Conservation (phyloP, 2,888 invertebrate species). For the Drosophila rubida region DNA sequence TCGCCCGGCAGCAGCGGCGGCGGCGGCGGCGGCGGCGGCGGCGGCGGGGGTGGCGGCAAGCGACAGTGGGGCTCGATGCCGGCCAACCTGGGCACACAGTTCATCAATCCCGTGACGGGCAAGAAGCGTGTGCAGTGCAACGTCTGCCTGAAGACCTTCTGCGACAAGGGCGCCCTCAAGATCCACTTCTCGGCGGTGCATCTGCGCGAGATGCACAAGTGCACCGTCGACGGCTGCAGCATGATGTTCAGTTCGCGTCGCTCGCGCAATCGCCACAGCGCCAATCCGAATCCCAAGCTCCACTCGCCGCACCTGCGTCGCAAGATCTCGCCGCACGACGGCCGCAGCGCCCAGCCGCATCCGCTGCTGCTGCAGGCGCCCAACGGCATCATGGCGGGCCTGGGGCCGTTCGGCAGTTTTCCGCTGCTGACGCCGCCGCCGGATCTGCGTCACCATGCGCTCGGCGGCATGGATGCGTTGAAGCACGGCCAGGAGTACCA, state of each 20-base stretch:
- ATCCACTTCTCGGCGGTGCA: constrained; percentile 99
- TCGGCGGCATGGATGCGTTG: constrained; percentile 83
- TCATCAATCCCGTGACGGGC: constrained; percentile 96
- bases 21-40: not conserved
- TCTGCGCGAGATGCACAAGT: constrained; percentile 99
- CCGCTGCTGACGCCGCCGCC: constrained; percentile 89
- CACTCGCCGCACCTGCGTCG: constrained; percentile 97
- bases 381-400: constrained; percentile 86
- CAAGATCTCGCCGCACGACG: constrained; percentile 97
- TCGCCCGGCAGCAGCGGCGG: constrained; percentile 84
- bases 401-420: constrained; percentile 92
- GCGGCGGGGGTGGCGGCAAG: constrained; percentile 84
- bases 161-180: constrained; percentile 99
- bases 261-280: constrained; percentile 97
- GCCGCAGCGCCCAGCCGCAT: constrained; percentile 94
- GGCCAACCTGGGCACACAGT: constrained; percentile 93
- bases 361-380: constrained; percentile 91
- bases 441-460: constrained; percentile 83
- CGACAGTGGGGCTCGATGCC: constrained; percentile 93
- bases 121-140: constrained; percentile 99
- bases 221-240: constrained; percentile 98
- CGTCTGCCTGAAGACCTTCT: constrained; percentile 99
- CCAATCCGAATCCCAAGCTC: constrained; percentile 98
- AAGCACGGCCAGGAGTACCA: constrained; percentile 88
- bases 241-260: constrained; percentile 99